These are phyloP conservation scores for Camelus dromedarius DNA, from an alignment of 2,113 vertebrate species.

Conservation along the genomic window DNA sequence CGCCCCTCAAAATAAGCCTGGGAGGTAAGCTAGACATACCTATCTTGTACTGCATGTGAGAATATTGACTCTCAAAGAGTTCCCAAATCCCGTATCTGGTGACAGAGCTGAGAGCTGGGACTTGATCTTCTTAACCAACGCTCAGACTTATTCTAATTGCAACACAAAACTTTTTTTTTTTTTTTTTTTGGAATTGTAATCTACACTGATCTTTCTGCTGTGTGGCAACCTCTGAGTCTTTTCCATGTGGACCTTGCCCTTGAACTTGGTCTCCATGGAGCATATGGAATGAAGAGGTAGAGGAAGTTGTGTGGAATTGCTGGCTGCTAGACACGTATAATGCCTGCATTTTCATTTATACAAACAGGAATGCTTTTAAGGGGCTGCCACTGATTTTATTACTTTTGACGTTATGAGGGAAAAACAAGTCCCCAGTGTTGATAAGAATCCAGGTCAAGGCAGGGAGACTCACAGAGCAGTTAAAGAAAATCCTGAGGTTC, in stretches of 20 bases:
- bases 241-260: not conserved
- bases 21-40: not conserved
- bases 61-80: not conserved
- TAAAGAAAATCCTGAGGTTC: conserved; percentile 47
- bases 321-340: not conserved
- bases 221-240: not conserved
- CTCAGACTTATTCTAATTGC: not conserved
- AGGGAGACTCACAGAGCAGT: conserved; percentile 16
- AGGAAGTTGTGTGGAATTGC: not conserved
- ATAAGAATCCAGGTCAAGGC: conserved; percentile 52
- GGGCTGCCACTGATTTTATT: conserved; percentile 13
- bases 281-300: not conserved
- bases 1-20: not conserved
- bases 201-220: not conserved
- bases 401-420: not conserved
- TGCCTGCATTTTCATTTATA: not conserved
- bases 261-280: not conserved
- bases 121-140: not conserved
- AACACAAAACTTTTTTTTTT: not conserved
- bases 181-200: not conserved
- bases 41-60: not conserved
- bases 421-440: not conserved
- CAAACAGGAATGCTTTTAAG: conserved; percentile 11
- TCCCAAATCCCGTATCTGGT: not conserved
- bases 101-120: not conserved